A percentile compares a stretch with the other conserved stretches of the same genome.
phyloP scores from a whole-genome alignment of 30 jellyfish, hydroid and myxozoan genomes.

The Haliclystus octoradiatus region DNA sequence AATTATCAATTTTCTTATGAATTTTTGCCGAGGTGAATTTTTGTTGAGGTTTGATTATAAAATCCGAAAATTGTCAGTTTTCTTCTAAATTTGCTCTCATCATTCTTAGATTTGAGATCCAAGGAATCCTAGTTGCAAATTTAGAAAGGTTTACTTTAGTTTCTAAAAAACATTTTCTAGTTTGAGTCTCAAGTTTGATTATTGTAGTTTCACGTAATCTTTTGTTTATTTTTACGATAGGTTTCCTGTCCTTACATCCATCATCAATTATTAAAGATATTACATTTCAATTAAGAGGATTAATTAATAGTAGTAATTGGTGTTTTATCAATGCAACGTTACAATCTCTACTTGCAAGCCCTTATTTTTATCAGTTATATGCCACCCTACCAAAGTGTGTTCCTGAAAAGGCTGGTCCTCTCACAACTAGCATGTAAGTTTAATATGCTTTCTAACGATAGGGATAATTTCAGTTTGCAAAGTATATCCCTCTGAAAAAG shows the following conservation, averaged over 20 bases:
- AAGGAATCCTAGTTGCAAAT: too few relatives aligned
- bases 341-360: slow-evolving; percentile 78
- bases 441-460: not conserved
- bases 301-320: slow-evolving; percentile 91
- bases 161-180: too few relatives aligned
- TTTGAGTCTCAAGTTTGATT: too few relatives aligned
- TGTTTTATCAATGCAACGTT: slow-evolving; percentile 93
- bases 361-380: slow-evolving; percentile 58
- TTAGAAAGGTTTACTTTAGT: not conserved
- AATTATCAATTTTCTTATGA: too few relatives aligned
- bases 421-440: slow-evolving; percentile 86
- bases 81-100: too few relatives aligned
- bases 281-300: slow-evolving; percentile 71
- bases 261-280: slow-evolving; percentile 9
- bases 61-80: too few relatives aligned
- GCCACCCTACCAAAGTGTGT: slow-evolving; percentile 37
- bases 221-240: too few relatives aligned
- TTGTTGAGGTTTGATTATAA: too few relatives aligned
- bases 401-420: slow-evolving; percentile 40
- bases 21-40: too few relatives aligned
- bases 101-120: too few relatives aligned
- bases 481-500: too few relatives aligned
- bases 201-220: too few relatives aligned
- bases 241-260: slow-evolving; percentile 23
- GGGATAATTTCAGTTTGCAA: not conserved